A percentile compares a stretch with the other conserved stretches of the same genome.
Evolutionary conservation across 2,888 invertebrate species (phyloP).

Genomic region (Athrips mouffetella): DNA sequence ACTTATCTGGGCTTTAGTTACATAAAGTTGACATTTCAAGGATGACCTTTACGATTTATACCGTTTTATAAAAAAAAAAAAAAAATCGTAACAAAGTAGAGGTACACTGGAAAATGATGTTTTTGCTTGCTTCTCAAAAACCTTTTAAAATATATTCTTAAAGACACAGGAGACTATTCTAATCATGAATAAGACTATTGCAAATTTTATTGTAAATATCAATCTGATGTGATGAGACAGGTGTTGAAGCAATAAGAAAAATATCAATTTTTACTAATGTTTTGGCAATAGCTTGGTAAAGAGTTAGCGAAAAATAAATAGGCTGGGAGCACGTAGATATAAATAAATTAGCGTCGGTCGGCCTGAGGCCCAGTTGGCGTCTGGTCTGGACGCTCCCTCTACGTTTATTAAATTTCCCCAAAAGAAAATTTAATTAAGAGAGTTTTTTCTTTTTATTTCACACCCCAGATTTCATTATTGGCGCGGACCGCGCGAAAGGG

Average conservation of each 20-base stretch:
- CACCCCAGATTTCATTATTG: slow-evolving; percentile 77
- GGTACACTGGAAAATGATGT: too few relatives aligned
- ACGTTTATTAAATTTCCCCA: slow-evolving; percentile 72
- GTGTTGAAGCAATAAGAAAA: too few relatives aligned
- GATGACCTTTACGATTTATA: background rate
- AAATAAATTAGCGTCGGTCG: slow-evolving; percentile 24
- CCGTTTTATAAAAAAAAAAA: too few relatives aligned
- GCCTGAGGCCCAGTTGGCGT: slow-evolving; percentile 22
- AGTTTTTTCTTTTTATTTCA: slow-evolving; percentile 75
- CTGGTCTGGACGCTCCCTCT: slow-evolving; percentile 36
- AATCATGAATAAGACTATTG: too few relatives aligned
- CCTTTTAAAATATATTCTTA: too few relatives aligned
- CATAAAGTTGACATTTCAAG: background rate
- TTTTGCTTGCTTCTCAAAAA: too few relatives aligned
- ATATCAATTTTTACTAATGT: too few relatives aligned
- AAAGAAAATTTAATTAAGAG: slow-evolving; percentile 78
- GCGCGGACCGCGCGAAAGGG: slow-evolving; percentile 65
- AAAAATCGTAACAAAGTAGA: too few relatives aligned
- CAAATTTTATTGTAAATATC: too few relatives aligned
- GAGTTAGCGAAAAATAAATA: background rate
- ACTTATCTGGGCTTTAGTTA: background rate
- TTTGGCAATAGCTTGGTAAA: background rate
- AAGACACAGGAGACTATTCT: too few relatives aligned
- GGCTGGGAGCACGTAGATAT: slow-evolving; percentile 11
- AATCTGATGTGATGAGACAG: too few relatives aligned